These are phyloP conservation scores for Prinia subflava DNA, from an alignment of 2,113 vertebrate species.

Conservation along the genomic window DNA sequence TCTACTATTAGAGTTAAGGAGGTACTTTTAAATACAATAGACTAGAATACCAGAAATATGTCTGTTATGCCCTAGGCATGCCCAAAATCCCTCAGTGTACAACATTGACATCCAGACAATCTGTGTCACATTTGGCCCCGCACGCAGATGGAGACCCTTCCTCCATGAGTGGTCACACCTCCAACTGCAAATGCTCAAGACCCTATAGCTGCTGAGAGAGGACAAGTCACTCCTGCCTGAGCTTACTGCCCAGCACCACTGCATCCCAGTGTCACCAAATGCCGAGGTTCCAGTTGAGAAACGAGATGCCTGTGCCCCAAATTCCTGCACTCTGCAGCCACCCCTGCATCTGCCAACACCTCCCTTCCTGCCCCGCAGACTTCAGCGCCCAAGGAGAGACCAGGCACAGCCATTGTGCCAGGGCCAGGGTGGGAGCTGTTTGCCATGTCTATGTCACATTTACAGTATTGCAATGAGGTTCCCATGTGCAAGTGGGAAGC, in stretches of 20 bases:
- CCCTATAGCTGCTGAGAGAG: neutral
- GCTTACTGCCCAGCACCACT: neutral
- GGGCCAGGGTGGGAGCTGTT: neutral
- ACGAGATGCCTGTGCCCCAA: rapidly evolving
- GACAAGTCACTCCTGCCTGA: neutral
- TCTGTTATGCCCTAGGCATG: neutral
- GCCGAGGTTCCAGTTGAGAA: rapidly evolving
- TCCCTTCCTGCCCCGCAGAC: rapidly evolving
- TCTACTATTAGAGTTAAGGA: neutral
- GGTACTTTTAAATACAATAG: neutral
- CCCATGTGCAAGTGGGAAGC: rapidly evolving
- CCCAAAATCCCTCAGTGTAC: neutral
- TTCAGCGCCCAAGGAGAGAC: rapidly evolving
- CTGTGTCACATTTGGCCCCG: rapidly evolving
- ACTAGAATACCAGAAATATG: neutral
- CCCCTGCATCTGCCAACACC: neutral
- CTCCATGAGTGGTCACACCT: no score
- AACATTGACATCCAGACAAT: rapidly evolving
- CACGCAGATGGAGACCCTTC: rapidly evolving
- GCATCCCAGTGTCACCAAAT: neutral
- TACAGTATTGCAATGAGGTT: neutral
- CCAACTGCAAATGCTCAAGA: rapidly evolving
- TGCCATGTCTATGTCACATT: neutral
- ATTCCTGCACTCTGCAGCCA: neutral
- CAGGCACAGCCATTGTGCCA: rapidly evolving